Conservation (phyloP, 2,113 vertebrate genomes). For the Chloropsis hardwickii region DNA sequence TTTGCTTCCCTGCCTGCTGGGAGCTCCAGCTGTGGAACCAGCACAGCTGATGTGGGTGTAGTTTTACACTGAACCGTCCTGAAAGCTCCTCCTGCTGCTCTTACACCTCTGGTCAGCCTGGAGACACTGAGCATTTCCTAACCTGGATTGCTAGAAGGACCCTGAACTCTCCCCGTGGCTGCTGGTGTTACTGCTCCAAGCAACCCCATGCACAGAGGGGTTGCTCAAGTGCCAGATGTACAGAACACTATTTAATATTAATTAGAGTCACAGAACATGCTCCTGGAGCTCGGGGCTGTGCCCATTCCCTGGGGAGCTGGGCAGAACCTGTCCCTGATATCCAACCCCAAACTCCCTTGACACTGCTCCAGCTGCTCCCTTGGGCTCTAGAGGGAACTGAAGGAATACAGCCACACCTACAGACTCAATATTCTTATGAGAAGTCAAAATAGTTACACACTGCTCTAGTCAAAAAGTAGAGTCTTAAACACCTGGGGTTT, state of each 20-base stretch:
- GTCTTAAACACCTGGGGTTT: not conserved
- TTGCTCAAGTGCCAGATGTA: not conserved
- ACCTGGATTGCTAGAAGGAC: rapidly evolving
- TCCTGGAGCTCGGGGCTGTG: not conserved
- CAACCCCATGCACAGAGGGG: not conserved
- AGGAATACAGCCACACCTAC: not conserved
- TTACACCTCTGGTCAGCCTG: not conserved
- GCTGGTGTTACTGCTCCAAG: not conserved
- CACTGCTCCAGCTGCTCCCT: not conserved
- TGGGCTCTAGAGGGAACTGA: not conserved
- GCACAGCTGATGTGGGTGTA: not conserved
- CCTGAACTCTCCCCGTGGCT: not conserved
- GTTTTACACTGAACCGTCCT: rapidly evolving
- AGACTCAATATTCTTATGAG: not conserved
- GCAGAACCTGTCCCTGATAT: not conserved
- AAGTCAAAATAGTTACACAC: not conserved
- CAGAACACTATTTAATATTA: not conserved
- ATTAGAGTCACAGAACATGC: not conserved
- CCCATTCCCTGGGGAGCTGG: not conserved
- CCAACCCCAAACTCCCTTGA: not conserved
- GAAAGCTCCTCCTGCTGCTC: not conserved
- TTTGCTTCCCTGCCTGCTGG: not conserved
- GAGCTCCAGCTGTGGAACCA: not conserved
- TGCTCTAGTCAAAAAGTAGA: not conserved
- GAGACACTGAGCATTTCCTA: not conserved